Base-by-base conservation (phyloP, 2,113 vertebrate genomes). In the Sporophila hypoxantha region DNA sequence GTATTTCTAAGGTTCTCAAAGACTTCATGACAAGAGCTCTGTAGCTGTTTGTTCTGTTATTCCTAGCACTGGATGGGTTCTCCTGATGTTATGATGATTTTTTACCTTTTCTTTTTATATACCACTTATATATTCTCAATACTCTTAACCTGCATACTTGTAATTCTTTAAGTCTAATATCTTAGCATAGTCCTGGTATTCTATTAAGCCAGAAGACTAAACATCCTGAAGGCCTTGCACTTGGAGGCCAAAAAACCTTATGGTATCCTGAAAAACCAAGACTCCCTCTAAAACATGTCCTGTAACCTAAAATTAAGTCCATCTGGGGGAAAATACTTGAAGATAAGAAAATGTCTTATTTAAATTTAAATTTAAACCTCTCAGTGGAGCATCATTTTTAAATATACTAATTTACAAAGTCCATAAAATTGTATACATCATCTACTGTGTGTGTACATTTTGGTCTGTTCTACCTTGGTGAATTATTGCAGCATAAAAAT, bases 361-460 rank as follows among this genome's bases (percentile, higher is more conserved):
- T n/a, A n/a, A n/a, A n/a, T n/a, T n/a, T n/a, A n/a, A n/a, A 44
- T 64, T 77, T 77, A 53, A 36, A 36, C 39, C 12, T 34, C 19
- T 53, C 15, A 34, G 29, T 65, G 60, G 32, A 77, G 32, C 26
- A 44, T 30, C 2, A 12, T 25, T 53, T 41, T 30, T 16, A 44
- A 36, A 44, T 55, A 25, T 12, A 34, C 49, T 44, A 15, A 65
- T 65, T 53, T 23, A 25, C 25, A 15, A 53, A 34, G 13, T 75
- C 34, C 15, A 0, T 64, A 25, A 44, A 65, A 44, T 44, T 65
- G 16, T 55, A 8, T 44, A 30, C 0, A 0, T 0, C 3, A 23
- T 64, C 25, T 64, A 26, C 44, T 1, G 4, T 36, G 32, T 64
- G 7, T 15, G 20, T 30, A 19, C 39, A 30, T 65, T 53, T 44